Evolutionary conservation across 2,888 invertebrate species (phyloP), one percentile per base, ranked within the genome.

Genomic region (Phania funesta): DNA sequence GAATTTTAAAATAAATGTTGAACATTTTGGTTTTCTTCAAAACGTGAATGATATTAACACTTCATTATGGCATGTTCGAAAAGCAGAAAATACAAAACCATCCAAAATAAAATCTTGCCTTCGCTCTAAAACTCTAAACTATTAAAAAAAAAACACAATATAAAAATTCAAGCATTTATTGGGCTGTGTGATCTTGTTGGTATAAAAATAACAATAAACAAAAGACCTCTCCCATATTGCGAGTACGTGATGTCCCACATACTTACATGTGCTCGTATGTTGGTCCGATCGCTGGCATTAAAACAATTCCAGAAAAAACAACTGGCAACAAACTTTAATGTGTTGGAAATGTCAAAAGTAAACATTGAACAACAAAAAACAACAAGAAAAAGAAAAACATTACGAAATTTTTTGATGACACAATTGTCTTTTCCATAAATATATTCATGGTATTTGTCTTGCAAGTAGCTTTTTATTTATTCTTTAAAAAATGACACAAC

Each of bases 391-490:
- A 65, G 56, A 65, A 67, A 65, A 71, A 71, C 41, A 65, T 68
- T 76, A 56, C 44, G n/a, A n/a, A n/a, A 64, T 18, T 64, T 73
- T 22, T 22, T 65, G 58, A 71, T 71, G 78, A 73, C 78, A 79
- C 71, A 79, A 79, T 79, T 79, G 78, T 60, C 44, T 68, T 52
- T 68, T 41, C 20, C 60, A 76, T 50, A 67, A 76, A 60, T 65
- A 60, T 50, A 67, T 65, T 75, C 65, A 75, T 67, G 67, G 26
- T 60, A 60, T 67, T 58, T 76, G 29, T 62, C 22, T 44, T 44
- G 44, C 2, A 46, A 3, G 3, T 46, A 4, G n/a, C 4, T 64
- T 41, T 46, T 54, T 18, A 7, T 48, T 35, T 22, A 18, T 38
- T 64, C 26, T 26, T 38, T 20, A 11, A 24, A 29, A 56, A 65